Evolutionary conservation across 1,140 invertebrate genomes (phyloP), one percentile per base, ranked within the genome.

Genomic region (Micrasema longulum): DNA sequence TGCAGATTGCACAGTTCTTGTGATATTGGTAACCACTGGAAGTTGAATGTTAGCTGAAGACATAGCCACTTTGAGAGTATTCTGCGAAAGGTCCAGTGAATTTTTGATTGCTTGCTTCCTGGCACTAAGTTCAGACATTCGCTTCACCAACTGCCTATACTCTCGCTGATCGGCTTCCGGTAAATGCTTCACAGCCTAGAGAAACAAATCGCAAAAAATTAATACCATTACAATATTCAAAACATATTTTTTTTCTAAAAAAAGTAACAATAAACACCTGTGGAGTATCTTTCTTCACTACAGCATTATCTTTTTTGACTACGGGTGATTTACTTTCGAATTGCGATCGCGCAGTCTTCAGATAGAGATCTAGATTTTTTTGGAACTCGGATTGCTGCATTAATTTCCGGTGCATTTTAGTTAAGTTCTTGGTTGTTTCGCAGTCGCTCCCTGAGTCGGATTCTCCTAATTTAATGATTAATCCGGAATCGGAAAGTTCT

Each of bases 381-480:
- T 85, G 81, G 71, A 85, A 85, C 55, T 84, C 82, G 45, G 73
- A 67, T 67, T 82, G 79, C 63, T 83, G 79, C n/a, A 80, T 77
- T 48, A 85, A 75, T 76, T 85, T 85, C 50, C 81, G 78, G 52
- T 85, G 84, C 84, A 85, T 85, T 79, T 82, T 83, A 10, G 82
- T 82, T 70, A 85, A 77, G 77, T 85, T 85, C 75, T 81, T 84
- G 10, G 82, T 84, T 48, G 81, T 80, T 75, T 85, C 84, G 78
- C 84, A 78, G 78, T 85, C 84, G 36, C 78, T 82, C 72, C 83
- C 84, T 10, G 83, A 84, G 79, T 85, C 84, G 50, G 84, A 85
- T 10, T 81, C 82, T 20, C 81, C 79, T 23, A 84, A 73, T 38
- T 79, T 77, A 47, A 85, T 84, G 22, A 85, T 82, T 68, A 85